Evolutionary conservation across 2,888 invertebrate genomes (phyloP).

Genomic region (Drosophila lutescens): DNA sequence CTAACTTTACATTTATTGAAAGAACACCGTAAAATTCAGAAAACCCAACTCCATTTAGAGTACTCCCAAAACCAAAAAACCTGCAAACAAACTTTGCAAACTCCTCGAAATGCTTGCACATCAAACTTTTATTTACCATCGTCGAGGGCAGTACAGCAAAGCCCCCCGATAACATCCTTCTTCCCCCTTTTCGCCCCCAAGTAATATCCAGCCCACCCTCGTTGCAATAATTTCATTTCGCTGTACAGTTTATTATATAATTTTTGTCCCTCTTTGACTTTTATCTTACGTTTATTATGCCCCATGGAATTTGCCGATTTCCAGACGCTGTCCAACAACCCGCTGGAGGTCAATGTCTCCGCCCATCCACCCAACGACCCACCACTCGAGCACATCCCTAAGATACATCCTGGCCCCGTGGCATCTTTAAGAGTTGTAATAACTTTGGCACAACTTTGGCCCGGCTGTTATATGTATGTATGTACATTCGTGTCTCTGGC

Average conservation of each 20-base stretch:
- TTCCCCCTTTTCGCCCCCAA: too few species aligned
- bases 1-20: background rate
- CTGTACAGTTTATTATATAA: conserved; percentile 76
- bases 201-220: conserved; percentile 18
- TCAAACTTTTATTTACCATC: conserved; percentile 56
- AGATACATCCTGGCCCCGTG: conserved; percentile 24
- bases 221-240: conserved; percentile 70
- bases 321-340: conserved; percentile 49
- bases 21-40: background rate
- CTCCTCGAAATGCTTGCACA: conserved; percentile 41
- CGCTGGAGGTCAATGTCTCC: conserved; percentile 67
- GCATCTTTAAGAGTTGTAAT: conserved; percentile 66
- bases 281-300: conserved; percentile 80
- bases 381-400: conserved; percentile 40
- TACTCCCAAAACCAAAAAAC: conserved; percentile 22
- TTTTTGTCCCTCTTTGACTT: conserved; percentile 79
- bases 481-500: conserved; percentile 42
- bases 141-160: background rate
- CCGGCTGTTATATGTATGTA: conserved; percentile 12
- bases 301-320: conserved; percentile 75
- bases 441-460: conserved; percentile 70
- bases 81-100: conserved; percentile 33
- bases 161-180: background rate
- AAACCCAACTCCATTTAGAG: background rate
- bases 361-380: conserved; percentile 24